Evolutionary conservation across 2,113 vertebrate species (phyloP).

Genomic region (Lutjanus erythropterus): DNA sequence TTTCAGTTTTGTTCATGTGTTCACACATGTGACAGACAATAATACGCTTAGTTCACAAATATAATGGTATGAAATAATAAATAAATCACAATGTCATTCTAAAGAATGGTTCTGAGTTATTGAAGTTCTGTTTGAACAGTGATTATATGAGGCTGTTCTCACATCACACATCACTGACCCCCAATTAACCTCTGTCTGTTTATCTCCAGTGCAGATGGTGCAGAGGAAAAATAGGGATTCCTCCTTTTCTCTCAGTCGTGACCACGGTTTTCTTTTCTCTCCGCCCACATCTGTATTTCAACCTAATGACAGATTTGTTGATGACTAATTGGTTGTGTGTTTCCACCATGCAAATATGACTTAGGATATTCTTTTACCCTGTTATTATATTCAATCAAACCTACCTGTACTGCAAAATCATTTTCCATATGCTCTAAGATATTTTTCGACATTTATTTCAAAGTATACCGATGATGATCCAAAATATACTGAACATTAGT

Average conservation of each 20-base stretch:
- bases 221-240: conserved; percentile 7
- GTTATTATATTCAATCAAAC: not conserved
- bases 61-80: too few relatives aligned
- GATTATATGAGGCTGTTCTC: conserved; percentile 10
- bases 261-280: conserved; percentile 41
- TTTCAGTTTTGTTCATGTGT: too few relatives aligned
- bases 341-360: conserved; percentile 15
- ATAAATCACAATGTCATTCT: too few relatives aligned
- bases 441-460: not conserved
- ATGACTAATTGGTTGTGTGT: conserved; percentile 19
- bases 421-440: not conserved
- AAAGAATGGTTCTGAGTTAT: too few relatives aligned
- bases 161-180: conserved; percentile 2
- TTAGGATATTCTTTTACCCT: conserved; percentile 4
- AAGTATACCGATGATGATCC: not conserved
- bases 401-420: not conserved
- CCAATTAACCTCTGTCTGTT: conserved; percentile 37
- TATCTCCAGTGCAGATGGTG: conserved; percentile 15
- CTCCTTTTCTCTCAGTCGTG: conserved; percentile 2
- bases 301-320: conserved; percentile 18
- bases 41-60: too few relatives aligned
- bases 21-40: too few relatives aligned
- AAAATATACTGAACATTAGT: not conserved
- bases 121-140: not conserved
- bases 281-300: conserved; percentile 39